Evolutionary conservation across 1,140 invertebrate genomes (phyloP).

Genomic region (Scylla paramamosain): DNA sequence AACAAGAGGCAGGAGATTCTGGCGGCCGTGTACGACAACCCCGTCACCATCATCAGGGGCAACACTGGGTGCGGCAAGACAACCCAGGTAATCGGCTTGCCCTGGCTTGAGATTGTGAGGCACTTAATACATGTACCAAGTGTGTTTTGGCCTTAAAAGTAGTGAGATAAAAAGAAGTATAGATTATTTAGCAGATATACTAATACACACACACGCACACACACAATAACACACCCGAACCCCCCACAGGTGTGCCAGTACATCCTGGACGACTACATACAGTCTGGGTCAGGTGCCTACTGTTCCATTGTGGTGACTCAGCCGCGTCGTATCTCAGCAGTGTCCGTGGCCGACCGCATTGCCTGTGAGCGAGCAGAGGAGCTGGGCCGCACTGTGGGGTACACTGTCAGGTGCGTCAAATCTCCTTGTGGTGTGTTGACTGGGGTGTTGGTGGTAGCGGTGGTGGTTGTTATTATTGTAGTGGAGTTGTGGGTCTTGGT

Average conservation of each 20-base stretch:
- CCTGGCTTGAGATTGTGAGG: too few species aligned
- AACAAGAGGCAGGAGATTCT: slow-evolving; percentile 88
- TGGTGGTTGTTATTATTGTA: too few species aligned
- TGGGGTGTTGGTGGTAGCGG: too few species aligned
- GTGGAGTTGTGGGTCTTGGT: too few species aligned
- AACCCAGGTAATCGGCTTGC: slow-evolving; percentile 84
- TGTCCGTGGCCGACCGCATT: slow-evolving; percentile 95
- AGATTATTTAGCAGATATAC: too few species aligned
- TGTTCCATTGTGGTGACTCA: slow-evolving; percentile 96
- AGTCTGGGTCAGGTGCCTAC: slow-evolving; percentile 89
- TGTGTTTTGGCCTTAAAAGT: too few species aligned
- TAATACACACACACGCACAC: too few species aligned
- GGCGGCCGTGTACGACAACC: slow-evolving; percentile 90
- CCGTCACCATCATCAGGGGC: slow-evolving; percentile 93
- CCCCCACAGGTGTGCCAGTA: slow-evolving; percentile 92
- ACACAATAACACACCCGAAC: not conserved
- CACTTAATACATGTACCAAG: too few species aligned
- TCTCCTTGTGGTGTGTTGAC: too few species aligned
- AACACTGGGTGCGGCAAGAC: slow-evolving; percentile 96
- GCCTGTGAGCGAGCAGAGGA: slow-evolving; percentile 92
- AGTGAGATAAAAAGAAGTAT: too few species aligned
- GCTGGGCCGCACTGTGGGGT: slow-evolving; percentile 88
- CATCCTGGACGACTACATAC: slow-evolving; percentile 96
- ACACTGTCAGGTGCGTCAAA: slow-evolving; percentile 82
- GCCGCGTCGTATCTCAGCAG: slow-evolving; percentile 95